Conservation (phyloP, 1,140 invertebrate genomes). For the Halotydeus destructor region DNA sequence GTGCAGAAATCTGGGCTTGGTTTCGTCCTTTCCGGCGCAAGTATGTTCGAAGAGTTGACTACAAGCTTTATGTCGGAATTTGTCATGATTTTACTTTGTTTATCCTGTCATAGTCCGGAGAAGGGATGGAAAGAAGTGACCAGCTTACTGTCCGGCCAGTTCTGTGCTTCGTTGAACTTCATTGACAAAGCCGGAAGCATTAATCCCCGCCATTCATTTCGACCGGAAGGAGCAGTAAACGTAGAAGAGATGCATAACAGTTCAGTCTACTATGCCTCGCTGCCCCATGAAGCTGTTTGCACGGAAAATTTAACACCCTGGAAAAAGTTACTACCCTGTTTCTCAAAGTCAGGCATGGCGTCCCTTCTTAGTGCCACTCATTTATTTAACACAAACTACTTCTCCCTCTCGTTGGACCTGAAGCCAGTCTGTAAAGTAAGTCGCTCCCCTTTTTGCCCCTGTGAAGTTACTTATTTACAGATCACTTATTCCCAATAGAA, state of each 20-base stretch:
- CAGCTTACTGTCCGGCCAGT: slow-evolving; percentile 68
- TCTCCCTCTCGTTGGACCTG: slow-evolving; percentile 68
- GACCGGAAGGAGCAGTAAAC: slow-evolving; percentile 42
- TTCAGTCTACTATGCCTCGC: slow-evolving; percentile 49
- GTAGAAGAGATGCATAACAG: slow-evolving; percentile 28
- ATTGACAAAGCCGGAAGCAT: slow-evolving; percentile 71
- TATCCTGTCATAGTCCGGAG: slow-evolving; percentile 34
- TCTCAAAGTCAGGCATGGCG: slow-evolving; percentile 46
- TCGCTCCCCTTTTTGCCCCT: slow-evolving; percentile 9
- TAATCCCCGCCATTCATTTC: slow-evolving; percentile 55
- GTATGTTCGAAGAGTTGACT: neutral
- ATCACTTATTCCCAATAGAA: slow-evolving; percentile 20
- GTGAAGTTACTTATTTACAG: slow-evolving; percentile 14
- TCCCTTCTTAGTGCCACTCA: slow-evolving; percentile 69
- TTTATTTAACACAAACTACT: slow-evolving; percentile 80
- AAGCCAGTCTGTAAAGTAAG: slow-evolving; percentile 46
- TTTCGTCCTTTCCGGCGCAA: slow-evolving; percentile 33
- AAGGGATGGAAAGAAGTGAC: slow-evolving; percentile 65
- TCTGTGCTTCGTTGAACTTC: slow-evolving; percentile 91
- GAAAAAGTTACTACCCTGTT: slow-evolving; percentile 84
- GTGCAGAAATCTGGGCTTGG: slow-evolving; percentile 81
- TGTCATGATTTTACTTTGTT: slow-evolving; percentile 7
- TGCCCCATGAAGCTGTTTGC: slow-evolving; percentile 87
- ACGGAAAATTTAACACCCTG: slow-evolving; percentile 97
- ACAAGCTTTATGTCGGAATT: neutral